Conservation (phyloP, 2,113 vertebrate genomes). For the Macrotis lagotis region DNA sequence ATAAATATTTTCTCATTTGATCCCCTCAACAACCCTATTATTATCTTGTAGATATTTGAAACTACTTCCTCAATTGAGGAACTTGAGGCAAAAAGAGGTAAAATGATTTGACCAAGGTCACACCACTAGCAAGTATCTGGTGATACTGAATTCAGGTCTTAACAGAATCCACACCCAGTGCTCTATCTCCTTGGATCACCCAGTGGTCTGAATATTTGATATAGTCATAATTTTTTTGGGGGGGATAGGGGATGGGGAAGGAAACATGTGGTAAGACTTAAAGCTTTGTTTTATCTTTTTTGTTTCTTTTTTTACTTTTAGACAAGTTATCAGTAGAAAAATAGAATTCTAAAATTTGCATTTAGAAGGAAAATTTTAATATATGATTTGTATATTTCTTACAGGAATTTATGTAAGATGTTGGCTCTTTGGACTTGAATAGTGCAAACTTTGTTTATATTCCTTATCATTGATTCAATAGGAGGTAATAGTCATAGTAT, state of each 20-base stretch:
- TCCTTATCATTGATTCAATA: conserved; percentile 72
- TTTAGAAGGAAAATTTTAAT: conserved; percentile 37
- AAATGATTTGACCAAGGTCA: not conserved
- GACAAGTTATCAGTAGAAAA: conserved; percentile 29
- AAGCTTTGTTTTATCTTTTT: conserved; percentile 42
- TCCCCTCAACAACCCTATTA: not conserved
- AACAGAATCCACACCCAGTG: not conserved
- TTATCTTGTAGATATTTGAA: not conserved
- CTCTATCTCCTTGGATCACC: not conserved
- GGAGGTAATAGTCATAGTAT: conserved; percentile 77
- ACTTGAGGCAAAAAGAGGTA: not conserved
- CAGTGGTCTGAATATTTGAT: not conserved
- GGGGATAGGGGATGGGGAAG: too few relatives aligned
- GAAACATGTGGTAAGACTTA: conserved; percentile 8
- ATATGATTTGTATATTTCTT: conserved; percentile 62
- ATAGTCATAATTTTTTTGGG: not conserved
- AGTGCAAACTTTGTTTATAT: conserved; percentile 59
- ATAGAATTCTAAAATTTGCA: not conserved
- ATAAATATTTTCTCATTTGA: not conserved
- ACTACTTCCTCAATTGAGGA: too few relatives aligned
- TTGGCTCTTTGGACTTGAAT: conserved; percentile 70
- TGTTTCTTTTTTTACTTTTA: conserved; percentile 6
- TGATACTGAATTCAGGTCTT: not conserved
- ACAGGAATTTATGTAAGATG: conserved; percentile 82
- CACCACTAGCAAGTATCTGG: not conserved